Conservation (phyloP, 2,113 vertebrate genomes). For the Cyprinodon tularosa region DNA sequence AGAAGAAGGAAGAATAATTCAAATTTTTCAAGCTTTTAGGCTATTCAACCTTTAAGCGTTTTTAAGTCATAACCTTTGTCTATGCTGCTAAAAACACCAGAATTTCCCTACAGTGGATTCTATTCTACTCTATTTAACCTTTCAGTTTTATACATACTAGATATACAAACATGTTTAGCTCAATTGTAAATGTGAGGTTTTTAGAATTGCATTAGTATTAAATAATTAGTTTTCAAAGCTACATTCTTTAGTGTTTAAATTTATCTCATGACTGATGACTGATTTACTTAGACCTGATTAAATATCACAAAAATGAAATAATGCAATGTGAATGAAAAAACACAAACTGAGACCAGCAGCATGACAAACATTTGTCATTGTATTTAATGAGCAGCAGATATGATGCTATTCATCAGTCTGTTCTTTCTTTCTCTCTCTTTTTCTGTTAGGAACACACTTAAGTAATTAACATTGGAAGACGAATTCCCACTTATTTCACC, state of each 20-base stretch:
- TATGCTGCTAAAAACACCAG: no score
- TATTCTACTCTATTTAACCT: no score
- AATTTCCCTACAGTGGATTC: no score
- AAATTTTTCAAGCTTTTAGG: no score
- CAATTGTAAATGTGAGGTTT: no score
- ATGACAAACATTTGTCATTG: constrained; percentile 15
- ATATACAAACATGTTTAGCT: no score
- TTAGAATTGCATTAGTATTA: no score
- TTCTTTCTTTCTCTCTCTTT: constrained; percentile 28
- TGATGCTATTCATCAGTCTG: constrained; percentile 23
- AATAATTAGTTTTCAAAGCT: no score
- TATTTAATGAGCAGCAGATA: constrained; percentile 19
- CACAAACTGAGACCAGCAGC: constrained; percentile 23
- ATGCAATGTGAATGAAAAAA: constrained; percentile 5
- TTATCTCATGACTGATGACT: constrained; percentile 8
- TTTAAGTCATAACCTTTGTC: no score
- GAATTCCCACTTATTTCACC: constrained; percentile 60
- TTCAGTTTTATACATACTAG: no score
- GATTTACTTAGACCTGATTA: background rate
- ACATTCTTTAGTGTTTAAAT: background rate
- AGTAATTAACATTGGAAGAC: constrained; percentile 70
- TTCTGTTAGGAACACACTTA: constrained; percentile 63
- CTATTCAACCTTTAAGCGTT: no score
- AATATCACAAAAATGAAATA: constrained; percentile 5
- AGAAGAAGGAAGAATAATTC: no score